Evolutionary conservation across 2,888 invertebrate genomes (phyloP).

Genomic region (Watsonalla binaria): DNA sequence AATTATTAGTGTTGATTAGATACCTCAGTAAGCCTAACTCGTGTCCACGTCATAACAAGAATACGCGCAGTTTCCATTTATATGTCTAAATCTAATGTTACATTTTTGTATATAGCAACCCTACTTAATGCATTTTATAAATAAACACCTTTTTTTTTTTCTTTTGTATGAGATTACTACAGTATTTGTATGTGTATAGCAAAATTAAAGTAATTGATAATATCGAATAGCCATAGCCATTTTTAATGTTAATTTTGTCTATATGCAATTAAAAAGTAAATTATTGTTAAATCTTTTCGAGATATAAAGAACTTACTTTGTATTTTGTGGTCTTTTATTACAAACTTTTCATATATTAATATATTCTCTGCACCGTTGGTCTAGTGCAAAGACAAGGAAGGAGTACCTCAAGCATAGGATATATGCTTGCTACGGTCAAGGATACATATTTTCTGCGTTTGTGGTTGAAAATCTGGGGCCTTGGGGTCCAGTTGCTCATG

Average conservation of each 20-base stretch:
- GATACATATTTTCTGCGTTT: too few species aligned
- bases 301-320: slow-evolving; percentile 73
- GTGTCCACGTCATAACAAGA: too few species aligned
- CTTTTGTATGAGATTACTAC: slow-evolving; percentile 41
- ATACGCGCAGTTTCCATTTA: neutral
- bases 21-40: too few species aligned
- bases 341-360: neutral
- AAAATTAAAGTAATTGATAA: slow-evolving; percentile 32
- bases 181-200: slow-evolving; percentile 47
- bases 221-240: slow-evolving; percentile 62
- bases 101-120: slow-evolving; percentile 5
- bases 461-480: too few species aligned
- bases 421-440: too few species aligned
- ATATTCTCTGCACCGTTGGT: neutral
- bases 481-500: too few species aligned
- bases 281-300: slow-evolving; percentile 72
- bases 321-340: slow-evolving; percentile 44
- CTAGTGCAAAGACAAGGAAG: too few species aligned
- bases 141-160: slow-evolving; percentile 1
- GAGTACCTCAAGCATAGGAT: too few species aligned
- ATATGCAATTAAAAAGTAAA: slow-evolving; percentile 62
- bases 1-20: too few species aligned
- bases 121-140: slow-evolving; percentile 8
- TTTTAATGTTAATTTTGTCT: slow-evolving; percentile 61
- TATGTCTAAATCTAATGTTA: neutral